phyloP scores from a whole-genome alignment of 2,797 vertebrate genomes.

The Tangara arthus region DNA sequence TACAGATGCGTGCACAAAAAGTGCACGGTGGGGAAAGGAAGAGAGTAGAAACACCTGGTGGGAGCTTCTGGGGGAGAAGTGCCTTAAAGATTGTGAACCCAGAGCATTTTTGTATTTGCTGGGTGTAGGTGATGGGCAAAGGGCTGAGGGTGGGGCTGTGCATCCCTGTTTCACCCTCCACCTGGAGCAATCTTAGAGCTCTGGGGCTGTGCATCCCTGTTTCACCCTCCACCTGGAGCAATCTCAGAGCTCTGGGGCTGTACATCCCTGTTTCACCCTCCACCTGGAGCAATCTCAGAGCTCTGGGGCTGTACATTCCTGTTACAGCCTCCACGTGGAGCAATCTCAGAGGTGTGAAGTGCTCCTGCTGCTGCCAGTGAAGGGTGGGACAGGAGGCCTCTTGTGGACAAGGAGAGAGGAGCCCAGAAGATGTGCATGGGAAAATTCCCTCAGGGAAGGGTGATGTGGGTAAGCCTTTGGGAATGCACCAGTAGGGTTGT shows the following conservation, averaged over 20 bases:
- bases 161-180: too few species aligned
- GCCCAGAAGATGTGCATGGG: rapidly evolving
- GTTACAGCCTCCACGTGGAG: background rate
- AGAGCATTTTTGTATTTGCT: rapidly evolving
- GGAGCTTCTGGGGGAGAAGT: background rate
- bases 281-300: too few species aligned
- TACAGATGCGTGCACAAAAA: rapidly evolving
- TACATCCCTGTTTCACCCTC: too few species aligned
- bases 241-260: background rate
- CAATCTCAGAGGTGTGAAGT: background rate
- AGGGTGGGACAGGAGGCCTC: background rate
- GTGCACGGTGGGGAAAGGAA: background rate
- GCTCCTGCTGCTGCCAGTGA: background rate
- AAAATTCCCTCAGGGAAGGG: background rate
- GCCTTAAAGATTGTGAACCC: background rate
- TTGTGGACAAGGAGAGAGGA: background rate
- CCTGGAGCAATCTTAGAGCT: background rate
- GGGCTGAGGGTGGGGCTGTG: background rate
- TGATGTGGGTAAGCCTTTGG: background rate
- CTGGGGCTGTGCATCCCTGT: too few species aligned
- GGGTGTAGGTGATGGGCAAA: background rate
- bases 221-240: background rate
- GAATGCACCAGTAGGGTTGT: background rate
- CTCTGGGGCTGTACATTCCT: too few species aligned
- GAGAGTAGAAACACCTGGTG: background rate